Conservation (phyloP, 2,113 vertebrate species). For the Semicossyphus pulcher region DNA sequence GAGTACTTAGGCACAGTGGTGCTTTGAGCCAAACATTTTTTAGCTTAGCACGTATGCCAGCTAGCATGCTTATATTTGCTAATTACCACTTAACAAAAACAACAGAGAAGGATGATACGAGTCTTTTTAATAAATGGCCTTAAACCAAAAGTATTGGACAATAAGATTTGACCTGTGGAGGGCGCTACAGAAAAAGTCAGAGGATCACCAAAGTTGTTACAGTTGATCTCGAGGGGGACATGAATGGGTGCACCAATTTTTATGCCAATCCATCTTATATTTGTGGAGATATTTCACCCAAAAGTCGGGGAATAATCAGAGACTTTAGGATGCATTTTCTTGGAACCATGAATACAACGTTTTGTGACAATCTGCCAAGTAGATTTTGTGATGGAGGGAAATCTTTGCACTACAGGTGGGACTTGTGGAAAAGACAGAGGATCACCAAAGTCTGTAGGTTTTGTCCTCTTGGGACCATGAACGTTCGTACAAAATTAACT, state of each 20-base stretch:
- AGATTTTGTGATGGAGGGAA: too few species aligned
- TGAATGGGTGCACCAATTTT: neutral
- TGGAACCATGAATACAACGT: neutral
- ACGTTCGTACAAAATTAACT: neutral
- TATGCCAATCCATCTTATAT: neutral
- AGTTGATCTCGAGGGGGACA: neutral
- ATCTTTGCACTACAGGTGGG: too few species aligned
- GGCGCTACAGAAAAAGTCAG: too few species aligned
- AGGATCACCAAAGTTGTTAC: neutral
- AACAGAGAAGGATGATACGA: neutral
- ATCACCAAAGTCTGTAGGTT: neutral
- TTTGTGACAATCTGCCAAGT: too few species aligned
- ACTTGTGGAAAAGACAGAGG: too few species aligned
- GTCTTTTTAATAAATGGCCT: too few species aligned
- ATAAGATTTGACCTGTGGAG: too few species aligned
- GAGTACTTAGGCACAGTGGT: too few species aligned
- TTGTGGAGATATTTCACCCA: neutral
- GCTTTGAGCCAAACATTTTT: too few species aligned
- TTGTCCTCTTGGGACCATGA: neutral
- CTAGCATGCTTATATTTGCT: neutral
- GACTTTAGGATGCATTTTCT: neutral
- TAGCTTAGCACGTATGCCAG: neutral
- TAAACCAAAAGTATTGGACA: too few species aligned
- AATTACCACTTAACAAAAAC: neutral
- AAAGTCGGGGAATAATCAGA: too few species aligned